Percentiles rank a stretch among this genome's conserved stretches.
Evolutionary conservation across 2,797 vertebrate genomes (phyloP).

Genomic region (Cryptoprocta ferox): DNA sequence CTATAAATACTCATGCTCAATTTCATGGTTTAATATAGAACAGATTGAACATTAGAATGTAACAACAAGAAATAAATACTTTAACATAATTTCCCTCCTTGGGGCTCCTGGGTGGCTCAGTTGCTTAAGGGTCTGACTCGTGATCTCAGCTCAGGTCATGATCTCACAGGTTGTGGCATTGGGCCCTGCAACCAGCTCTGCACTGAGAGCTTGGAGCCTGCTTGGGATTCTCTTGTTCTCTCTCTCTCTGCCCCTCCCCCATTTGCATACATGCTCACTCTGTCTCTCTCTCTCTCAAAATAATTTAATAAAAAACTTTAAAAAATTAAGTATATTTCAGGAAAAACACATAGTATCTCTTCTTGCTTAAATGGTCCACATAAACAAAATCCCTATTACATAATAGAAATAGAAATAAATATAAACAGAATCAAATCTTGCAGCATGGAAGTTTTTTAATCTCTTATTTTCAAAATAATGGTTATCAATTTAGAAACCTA

Average conservation of each 20-base stretch:
- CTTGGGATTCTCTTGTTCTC: too few species aligned
- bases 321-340: neutral
- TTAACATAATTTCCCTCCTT: neutral
- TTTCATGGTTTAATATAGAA: neutral
- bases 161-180: too few species aligned
- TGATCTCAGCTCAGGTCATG: too few species aligned
- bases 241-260: too few species aligned
- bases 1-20: neutral
- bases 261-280: too few species aligned
- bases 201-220: too few species aligned
- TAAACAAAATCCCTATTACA: neutral
- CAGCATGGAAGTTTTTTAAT: neutral
- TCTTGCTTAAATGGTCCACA: neutral
- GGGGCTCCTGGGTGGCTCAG: too few species aligned
- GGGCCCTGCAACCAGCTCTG: too few species aligned
- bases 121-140: too few species aligned
- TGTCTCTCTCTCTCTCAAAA: too few species aligned
- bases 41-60: neutral
- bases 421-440: neutral
- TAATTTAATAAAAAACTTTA: too few species aligned
- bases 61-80: neutral
- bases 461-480: conserved; percentile 41
- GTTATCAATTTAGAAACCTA: conserved; percentile 18
- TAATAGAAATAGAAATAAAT: neutral
- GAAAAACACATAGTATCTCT: neutral